Conservation (phyloP, 2,888 invertebrate genomes). For the Acanthopleura granulata region DNA sequence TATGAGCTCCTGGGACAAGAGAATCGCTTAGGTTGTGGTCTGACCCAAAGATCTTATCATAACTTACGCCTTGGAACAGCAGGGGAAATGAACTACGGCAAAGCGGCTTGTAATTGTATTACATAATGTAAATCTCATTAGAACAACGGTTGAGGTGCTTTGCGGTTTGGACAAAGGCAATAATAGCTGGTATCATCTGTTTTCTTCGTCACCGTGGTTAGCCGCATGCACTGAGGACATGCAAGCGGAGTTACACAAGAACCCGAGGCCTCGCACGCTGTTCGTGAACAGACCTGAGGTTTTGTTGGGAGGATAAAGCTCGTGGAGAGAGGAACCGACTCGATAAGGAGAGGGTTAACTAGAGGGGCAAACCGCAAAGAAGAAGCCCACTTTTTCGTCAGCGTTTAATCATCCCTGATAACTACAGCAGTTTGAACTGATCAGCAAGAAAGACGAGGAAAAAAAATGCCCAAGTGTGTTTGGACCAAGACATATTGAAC, state of each 20-base stretch:
- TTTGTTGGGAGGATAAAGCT: neutral
- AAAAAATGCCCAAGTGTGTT: too few relatives aligned
- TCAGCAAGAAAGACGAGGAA: too few relatives aligned
- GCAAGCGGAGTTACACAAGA: too few relatives aligned
- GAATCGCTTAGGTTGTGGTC: constrained; percentile 1
- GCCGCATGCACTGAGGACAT: neutral
- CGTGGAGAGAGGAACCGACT: too few relatives aligned
- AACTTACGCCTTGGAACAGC: neutral
- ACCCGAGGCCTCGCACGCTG: too few relatives aligned
- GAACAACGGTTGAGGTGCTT: constrained; percentile 5
- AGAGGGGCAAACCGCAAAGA: constrained; percentile 10
- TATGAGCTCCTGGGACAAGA: too few relatives aligned
- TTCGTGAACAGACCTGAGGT: neutral
- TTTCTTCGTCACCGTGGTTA: constrained; percentile 1
- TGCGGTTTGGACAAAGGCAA: constrained; percentile 17
- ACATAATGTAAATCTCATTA: constrained; percentile 19
- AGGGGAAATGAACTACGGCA: neutral
- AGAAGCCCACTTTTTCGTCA: neutral
- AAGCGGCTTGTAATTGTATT: constrained; percentile 9
- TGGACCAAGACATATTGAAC: too few relatives aligned
- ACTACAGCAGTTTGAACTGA: too few relatives aligned
- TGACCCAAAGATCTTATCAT: constrained; percentile 9
- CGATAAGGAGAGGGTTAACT: constrained; percentile 1
- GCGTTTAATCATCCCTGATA: neutral
- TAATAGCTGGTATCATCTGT: constrained; percentile 1